phyloP scores from a whole-genome alignment of 2,113 vertebrate species.

The Pseudopodoces humilis region DNA sequence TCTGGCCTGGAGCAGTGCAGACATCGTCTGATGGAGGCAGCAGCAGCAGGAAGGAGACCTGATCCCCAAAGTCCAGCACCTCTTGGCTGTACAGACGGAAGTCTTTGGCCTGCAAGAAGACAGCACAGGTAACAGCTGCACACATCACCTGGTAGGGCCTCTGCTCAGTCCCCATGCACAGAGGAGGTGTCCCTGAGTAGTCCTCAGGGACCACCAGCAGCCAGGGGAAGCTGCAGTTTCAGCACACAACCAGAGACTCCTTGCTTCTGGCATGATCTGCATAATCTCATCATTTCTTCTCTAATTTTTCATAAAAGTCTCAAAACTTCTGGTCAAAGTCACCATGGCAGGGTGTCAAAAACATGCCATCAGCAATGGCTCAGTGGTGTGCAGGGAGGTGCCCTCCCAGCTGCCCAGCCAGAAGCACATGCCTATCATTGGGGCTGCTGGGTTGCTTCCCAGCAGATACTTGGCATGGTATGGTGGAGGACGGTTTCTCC shows the following conservation, averaged over 20 bases:
- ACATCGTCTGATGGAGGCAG: constrained; percentile 88
- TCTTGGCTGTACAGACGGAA: constrained; percentile 91
- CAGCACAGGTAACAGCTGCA: background rate
- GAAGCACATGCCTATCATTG: background rate
- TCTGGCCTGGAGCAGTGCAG: constrained; percentile 88
- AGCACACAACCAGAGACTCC: background rate
- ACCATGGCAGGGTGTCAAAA: background rate
- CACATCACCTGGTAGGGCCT: background rate
- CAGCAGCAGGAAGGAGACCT: constrained; percentile 88
- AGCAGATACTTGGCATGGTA: background rate
- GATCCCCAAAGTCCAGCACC: constrained; percentile 87
- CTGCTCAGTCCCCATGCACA: background rate
- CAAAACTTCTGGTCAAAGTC: background rate
- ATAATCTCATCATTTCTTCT: background rate
- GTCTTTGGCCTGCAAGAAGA: constrained; percentile 79
- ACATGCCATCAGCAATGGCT: background rate
- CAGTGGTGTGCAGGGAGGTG: background rate
- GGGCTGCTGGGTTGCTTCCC: background rate
- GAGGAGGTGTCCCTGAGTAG: background rate
- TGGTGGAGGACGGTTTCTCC: background rate
- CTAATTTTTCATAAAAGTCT: background rate
- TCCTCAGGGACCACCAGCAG: background rate
- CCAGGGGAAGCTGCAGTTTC: background rate
- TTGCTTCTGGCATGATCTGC: background rate
- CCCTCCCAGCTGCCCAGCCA: background rate